Evolutionary conservation across 1,140 invertebrate species (phyloP), one percentile per base, ranked within the genome.

Genomic region (Amyelois transitella): DNA sequence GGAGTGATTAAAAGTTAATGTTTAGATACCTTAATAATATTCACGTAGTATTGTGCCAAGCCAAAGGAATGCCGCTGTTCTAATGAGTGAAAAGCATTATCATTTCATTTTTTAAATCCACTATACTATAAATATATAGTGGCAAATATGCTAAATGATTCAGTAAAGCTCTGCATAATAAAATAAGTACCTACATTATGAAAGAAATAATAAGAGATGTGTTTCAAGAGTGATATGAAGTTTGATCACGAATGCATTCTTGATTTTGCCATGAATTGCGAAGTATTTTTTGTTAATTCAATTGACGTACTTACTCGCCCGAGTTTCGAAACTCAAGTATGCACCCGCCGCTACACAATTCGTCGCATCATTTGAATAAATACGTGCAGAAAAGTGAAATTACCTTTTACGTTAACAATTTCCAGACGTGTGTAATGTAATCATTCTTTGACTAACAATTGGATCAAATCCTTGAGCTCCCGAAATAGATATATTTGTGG

Each of bases 291-390:
- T 24, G 61, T 53, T 43, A 56, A 78, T 78, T 72, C 71, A 56
- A 25, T 43, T 28, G 51, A 62, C 72, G 69, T 78, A 73, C n/a
- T n/a, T n/a, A n/a, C 21, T 52, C 51, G 68, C 56, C 64, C 67
- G 62, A 70, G 54, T 75, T 81, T 75, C 74, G 66, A 77, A 77
- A 77, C 60, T 44, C 38, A 17, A 58, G 28, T 64, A 47, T 22
- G 43, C 59, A 53, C 57, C 62, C 58, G 14, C 43, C 58, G 32
- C n/a, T n/a, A n/a, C 60, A 61, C 61, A 53, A 56, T 60, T 68
- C 51, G 59, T 32, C 43, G 47, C 43, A 55, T 61, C 61, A 63
- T 67, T 66, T 68, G 60, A 73, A 76, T 76, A 73, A 68, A 69
- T 70, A 71, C 63, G 58, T 58, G 65, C 48, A 66, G 19, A 55